Base-by-base conservation (phyloP, 64 coral and sea anemone species). In the Stichodactyla mertensii region DNA sequence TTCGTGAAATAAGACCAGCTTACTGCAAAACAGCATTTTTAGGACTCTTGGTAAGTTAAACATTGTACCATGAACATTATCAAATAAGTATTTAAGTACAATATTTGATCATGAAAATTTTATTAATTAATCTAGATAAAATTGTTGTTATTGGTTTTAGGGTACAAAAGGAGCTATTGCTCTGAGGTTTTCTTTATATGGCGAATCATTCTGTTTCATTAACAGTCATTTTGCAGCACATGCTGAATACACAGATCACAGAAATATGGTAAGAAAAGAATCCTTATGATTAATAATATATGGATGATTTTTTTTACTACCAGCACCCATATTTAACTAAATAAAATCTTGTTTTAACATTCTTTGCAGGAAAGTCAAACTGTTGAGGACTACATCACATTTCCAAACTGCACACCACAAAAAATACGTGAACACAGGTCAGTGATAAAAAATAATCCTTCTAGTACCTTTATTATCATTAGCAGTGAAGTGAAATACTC, bases 211-310 rank as follows among this genome's bases (percentile, higher is more conserved):
- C 64, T 99, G 97, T 82, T 99, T 99, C 86, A 94, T 99, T 24
- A 95, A 99, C 83, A 95, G 97, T 82, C 97, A 99, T 61, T 99
- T 99, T 67, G 91, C 93, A 51, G 97, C 97, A 23, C 97, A 99
- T 92, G 87, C 93, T 85, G 93, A 95, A 61, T 91, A 94, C 82
- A 88, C 93, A 86, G 93, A 99, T 70, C 93, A 99, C 78, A 87
- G 97, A 71, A 99, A 99, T 87, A 86, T 89, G 91, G 94, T 96
- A 96, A 24, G 36, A 45, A 45, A 45, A 45, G 36, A 45, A 45
- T 45, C 36, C 0, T 1, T 45, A 45, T 45, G 36, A 36, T 0
- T 36, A 36, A 36, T 36, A 36, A 36, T 36, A 36, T 36, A 36
- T 36, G 31, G n/a, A n/a, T n/a, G 36, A 45, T 45, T 45, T 45